Base-by-base conservation (phyloP, 2,888 invertebrate species). In the Thyatira batis region DNA sequence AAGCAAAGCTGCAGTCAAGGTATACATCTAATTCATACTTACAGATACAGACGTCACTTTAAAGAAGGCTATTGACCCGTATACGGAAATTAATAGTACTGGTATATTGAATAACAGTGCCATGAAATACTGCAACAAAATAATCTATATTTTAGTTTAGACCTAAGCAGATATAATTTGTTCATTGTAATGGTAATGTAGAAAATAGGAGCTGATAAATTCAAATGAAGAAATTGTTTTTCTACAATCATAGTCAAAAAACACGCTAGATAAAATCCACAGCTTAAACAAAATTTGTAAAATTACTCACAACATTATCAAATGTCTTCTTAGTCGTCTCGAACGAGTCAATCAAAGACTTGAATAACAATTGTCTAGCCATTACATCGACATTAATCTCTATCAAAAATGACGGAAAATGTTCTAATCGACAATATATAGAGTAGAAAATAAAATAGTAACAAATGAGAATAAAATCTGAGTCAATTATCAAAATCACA, bases 361-460 rank as follows among this genome's bases (percentile, higher is more conserved):
- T 63, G 27, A 60, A 63, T 23, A 58, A 33, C 9, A n/a, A 33
- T 0, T 58, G 58, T 9, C 52, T 55, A 3, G 30, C 6, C 17
- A 44, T 11, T 1, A 60, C 28, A 44, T 55, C 45, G 0, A 39
- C 13, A 10, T 48, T 46, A 6, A 43, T 20, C 11, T 50, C 39
- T 39, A 49, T 45, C 8, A 63, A 43, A 0, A 48, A 43, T 2
- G 20, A 9, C 0, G 50, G 46, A 21, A 57, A 51, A n/a, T 51
- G 54, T n/a, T 25, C 49, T 21, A 63, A 51, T 8, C 63, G 53
- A 20, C 57, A 50, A 23, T 55, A 58, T 6, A 54, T 51, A 10
- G 55, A 55, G 39, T 60, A 58, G 23, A 58, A 63, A 3, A 54
- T 49, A 23, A 57, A 58, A 33, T 52, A 60, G 30, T 57, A 57